Evolutionary conservation across 2,797 vertebrate species (phyloP), one percentile per base, ranked within the genome.

Genomic region (Parauchenoglanis ngamensis): DNA sequence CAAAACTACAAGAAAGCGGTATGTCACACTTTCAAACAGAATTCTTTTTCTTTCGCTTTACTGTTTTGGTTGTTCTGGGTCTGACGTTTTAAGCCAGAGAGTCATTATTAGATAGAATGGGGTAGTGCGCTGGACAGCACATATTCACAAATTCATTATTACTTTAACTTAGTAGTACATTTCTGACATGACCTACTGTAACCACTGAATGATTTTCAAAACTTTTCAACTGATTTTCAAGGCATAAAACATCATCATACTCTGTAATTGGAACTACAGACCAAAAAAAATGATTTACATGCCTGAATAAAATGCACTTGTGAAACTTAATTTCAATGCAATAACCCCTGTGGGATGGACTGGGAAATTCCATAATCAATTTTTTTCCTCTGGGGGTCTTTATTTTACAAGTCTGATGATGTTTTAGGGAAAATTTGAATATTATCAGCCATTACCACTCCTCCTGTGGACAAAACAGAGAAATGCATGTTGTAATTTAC

Each of bases 1-100:
- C 97, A 97, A 96, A 97, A 97, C 97, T 95, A 95, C 97, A 97
- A 95, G 97, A 97, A 97, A 96, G 97, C 97, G 98, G 98, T 99
- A 99, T 98, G 98, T 99, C 97, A 95, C 96, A 95, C 96, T 96
- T 96, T 97, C 96, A 96, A 97, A 95, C 96, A 97, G 96, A 94
- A 85, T 88, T 85, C 54, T 46, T 70, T 72, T 96, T 94, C 96
- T 94, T 95, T 94, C 95, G 92, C 96, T 96, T 94, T 96, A 93
- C 89, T 96, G 94, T 91, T 95, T 96, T 94, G 95, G 85, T 89
- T 89, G 78, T 83, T 84, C 35, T 91, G 85, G 89, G 86, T 91
- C 87, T 86, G 83, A 84, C 61, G 54, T 88, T 89, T 88, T 88
- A 52, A 79, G 65, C 61, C 46, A 73, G n/a, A 57, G 11, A 25